A percentile compares a stretch with the other conserved stretches of the same genome.
phyloP scores from a whole-genome alignment of 2,888 invertebrate genomes.

The Nomada lathburiana region DNA sequence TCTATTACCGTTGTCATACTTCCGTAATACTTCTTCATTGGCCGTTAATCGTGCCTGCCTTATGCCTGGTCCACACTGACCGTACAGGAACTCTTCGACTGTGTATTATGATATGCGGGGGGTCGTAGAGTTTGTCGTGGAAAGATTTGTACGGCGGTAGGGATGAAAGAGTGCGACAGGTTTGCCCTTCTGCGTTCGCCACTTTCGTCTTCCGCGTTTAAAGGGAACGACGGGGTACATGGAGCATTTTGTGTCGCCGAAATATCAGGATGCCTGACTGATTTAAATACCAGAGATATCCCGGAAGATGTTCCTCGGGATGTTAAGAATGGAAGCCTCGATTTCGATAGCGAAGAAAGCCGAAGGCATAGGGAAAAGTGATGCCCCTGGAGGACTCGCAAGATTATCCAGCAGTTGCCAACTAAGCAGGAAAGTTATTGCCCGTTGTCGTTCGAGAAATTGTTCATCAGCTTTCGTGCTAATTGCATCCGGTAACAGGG shows the following conservation, averaged over 20 bases:
- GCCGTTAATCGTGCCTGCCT: constrained; percentile 65
- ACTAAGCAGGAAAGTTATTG: neutral
- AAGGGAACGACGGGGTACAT: constrained; percentile 1
- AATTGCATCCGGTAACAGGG: neutral
- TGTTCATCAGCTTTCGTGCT: constrained; percentile 21
- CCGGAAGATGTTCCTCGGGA: no score
- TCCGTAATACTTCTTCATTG: constrained; percentile 79
- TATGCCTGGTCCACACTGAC: constrained; percentile 37
- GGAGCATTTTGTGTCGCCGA: no score
- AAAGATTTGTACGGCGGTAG: constrained; percentile 12
- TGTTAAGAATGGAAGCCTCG: neutral
- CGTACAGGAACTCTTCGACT: neutral
- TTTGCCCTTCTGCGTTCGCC: constrained; percentile 12
- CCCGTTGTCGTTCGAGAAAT: constrained; percentile 22
- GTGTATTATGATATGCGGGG: no score
- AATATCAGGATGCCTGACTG: no score
- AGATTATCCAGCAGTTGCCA: neutral
- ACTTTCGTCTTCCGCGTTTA: constrained; percentile 45
- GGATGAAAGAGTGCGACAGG: constrained; percentile 37
- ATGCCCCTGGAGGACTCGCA: neutral
- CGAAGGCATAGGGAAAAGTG: constrained; percentile 10
- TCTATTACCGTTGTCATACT: constrained; percentile 82
- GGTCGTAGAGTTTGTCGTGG: no score
- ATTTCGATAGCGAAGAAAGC: constrained; percentile 8
- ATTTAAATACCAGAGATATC: no score